These are phyloP conservation scores for Hyalella azteca DNA, from an alignment of 2,888 invertebrate species.

Conservation along the genomic window DNA sequence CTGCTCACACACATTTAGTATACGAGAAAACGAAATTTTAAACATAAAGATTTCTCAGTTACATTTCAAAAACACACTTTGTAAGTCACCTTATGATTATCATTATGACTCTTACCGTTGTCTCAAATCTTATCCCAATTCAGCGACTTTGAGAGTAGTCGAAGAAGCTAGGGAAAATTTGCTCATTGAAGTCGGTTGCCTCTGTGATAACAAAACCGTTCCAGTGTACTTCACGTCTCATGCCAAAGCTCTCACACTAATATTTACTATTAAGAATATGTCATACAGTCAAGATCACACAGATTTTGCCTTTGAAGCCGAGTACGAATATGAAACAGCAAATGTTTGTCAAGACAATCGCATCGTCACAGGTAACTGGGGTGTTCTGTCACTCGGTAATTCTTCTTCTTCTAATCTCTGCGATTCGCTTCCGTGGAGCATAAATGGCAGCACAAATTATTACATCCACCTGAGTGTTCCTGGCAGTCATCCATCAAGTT, in stretches of 20 bases:
- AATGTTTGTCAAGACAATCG: constrained; percentile 67
- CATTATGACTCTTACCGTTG: constrained; percentile 50
- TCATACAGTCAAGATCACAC: constrained; percentile 80
- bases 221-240: constrained; percentile 73
- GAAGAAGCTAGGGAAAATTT: constrained; percentile 76
- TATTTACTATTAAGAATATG: constrained; percentile 79
- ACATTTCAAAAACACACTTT: constrained; percentile 47
- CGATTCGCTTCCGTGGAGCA: constrained; percentile 78
- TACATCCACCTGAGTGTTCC: constrained; percentile 76
- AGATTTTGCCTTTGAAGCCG: constrained; percentile 76
- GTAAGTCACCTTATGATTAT: constrained; percentile 50
- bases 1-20: constrained; percentile 78
- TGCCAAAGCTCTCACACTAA: constrained; percentile 74
- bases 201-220: constrained; percentile 68
- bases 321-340: constrained; percentile 62
- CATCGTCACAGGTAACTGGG: constrained; percentile 74
- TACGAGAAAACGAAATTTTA: constrained; percentile 71
- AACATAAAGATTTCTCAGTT: constrained; percentile 72
- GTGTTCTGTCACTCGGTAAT: constrained; percentile 68
- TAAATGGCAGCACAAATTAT: constrained; percentile 74
- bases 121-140: constrained; percentile 63
- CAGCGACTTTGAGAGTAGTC: constrained; percentile 63
- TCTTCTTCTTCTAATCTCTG: constrained; percentile 64
- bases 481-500: constrained; percentile 69
- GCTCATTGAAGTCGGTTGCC: constrained; percentile 74